Evolutionary conservation across 1,140 invertebrate species (phyloP).

Genomic region (Palaemon carinicauda): DNA sequence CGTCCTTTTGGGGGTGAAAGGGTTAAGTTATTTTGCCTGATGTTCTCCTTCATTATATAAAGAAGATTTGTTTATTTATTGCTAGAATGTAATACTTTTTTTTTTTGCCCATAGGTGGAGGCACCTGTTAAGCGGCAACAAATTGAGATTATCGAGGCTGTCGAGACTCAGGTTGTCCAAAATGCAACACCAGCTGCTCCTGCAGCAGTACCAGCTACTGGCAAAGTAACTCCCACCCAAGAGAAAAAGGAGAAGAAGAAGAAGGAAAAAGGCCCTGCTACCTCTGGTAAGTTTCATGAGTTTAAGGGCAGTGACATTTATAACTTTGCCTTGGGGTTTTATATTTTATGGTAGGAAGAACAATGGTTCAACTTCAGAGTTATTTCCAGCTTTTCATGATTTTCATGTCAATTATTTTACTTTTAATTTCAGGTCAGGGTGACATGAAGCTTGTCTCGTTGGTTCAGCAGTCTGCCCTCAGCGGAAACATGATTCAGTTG

Average conservation of each 20-base stretch:
- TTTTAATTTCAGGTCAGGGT: slow-evolving; percentile 62
- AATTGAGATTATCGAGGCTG: background rate
- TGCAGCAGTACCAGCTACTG: background rate
- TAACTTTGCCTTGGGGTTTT: background rate
- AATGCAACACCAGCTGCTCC: too few relatives aligned
- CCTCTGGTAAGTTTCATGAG: background rate
- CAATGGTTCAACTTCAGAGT: too few relatives aligned
- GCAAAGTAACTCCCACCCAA: slow-evolving; percentile 1
- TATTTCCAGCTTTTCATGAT: too few relatives aligned
- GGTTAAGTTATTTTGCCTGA: too few relatives aligned
- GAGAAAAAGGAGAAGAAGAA: slow-evolving; percentile 46
- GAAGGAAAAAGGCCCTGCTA: slow-evolving; percentile 20
- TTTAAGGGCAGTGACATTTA: background rate
- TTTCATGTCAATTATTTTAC: background rate
- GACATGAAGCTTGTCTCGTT: slow-evolving; percentile 76
- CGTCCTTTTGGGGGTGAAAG: too few relatives aligned
- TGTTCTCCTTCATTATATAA: too few relatives aligned
- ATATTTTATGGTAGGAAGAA: background rate
- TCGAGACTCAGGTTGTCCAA: background rate
- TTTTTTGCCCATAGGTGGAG: background rate
- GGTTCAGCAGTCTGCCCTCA: slow-evolving; percentile 80
- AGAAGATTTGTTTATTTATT: too few relatives aligned
- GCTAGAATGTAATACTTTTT: too few relatives aligned
- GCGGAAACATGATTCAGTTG: slow-evolving; percentile 84
- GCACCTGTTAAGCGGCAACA: background rate